Evolutionary conservation across 2,113 vertebrate genomes (phyloP), one percentile per base, ranked within the genome.

Genomic region (Mustelus asterias): DNA sequence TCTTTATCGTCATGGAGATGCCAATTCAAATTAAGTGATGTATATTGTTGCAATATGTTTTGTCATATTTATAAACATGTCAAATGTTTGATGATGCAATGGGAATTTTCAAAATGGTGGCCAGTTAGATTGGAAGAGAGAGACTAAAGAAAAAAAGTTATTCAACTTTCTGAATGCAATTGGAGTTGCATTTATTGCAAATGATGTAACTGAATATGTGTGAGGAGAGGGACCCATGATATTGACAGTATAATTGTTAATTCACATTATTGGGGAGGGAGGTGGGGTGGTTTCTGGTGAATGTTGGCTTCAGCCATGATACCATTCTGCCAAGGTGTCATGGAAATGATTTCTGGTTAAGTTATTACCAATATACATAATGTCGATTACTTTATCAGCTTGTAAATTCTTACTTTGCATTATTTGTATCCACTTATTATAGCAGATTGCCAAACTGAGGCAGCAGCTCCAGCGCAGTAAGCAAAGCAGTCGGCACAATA

Each of bases 391-490:
- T 18, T 95, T 94, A 67, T 72, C 67, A 54, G 41, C 54, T 90
- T 60, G 26, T 63, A 95, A 69, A 72, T 95, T 54, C 67, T 95
- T 95, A 72, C 18, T 95, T 48, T 54, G 67, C 70, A 20, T 97
- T 86, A 44, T 29, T 95, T 96, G 95, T 67, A 70, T 96, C 90
- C 96, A 88, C 95, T 94, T 96, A 96, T 96, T 97, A 96, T 97
- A 98, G 97, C 98, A 99, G 99, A 99, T 99, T 96, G 98, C 98
- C 97, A 99, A 99, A 97, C 97, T 99, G 96, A 97, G 99, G 83
- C 98, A 99, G 97, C 99, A 99, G 96, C 98, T 99, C 22, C 99
- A 99, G 96, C 98, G 98, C 96, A 98, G 98, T 96, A 99, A 99
- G 96, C 98, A 99, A 97, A 98, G 98, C 65, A 98, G 97, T 96